Evolutionary conservation across 1,140 invertebrate species (phyloP).

Genomic region (Acromyrmex echinatior): DNA sequence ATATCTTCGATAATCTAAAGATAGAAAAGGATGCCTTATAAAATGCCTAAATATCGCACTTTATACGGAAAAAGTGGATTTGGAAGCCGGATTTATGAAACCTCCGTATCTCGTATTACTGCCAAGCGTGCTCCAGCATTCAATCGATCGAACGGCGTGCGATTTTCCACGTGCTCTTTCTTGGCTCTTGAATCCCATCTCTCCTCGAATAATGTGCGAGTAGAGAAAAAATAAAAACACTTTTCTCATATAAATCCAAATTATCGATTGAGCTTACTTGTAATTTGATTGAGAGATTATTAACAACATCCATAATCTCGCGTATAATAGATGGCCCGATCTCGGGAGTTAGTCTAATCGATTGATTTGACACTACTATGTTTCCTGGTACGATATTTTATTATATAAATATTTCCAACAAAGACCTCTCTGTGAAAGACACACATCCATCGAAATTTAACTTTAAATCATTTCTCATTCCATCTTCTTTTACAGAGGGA

Average conservation of each 20-base stretch:
- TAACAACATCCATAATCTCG: too few relatives aligned
- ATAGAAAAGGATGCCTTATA: background rate
- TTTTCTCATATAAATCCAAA: too few relatives aligned
- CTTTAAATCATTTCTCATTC: background rate
- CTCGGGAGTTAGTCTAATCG: too few relatives aligned
- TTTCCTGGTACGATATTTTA: too few relatives aligned
- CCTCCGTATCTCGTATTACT: background rate
- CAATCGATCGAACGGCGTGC: constrained; percentile 21
- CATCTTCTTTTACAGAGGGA: background rate
- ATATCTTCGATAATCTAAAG: background rate
- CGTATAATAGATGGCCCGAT: too few relatives aligned
- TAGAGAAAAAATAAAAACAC: too few relatives aligned
- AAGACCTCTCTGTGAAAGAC: background rate
- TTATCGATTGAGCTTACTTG: too few relatives aligned
- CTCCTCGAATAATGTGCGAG: background rate
- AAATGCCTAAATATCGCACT: background rate
- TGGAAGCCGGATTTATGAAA: background rate
- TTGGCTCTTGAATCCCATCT: background rate
- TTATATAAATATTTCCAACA: background rate
- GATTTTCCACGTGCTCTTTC: constrained; percentile 40
- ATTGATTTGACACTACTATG: too few relatives aligned
- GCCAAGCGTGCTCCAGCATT: background rate
- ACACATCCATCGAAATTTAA: constrained; percentile 8
- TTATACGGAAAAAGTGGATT: background rate
- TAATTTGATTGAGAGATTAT: too few relatives aligned